Evolutionary conservation across 1,140 invertebrate genomes (phyloP).

Genomic region (Dendrolimus kikuchii): DNA sequence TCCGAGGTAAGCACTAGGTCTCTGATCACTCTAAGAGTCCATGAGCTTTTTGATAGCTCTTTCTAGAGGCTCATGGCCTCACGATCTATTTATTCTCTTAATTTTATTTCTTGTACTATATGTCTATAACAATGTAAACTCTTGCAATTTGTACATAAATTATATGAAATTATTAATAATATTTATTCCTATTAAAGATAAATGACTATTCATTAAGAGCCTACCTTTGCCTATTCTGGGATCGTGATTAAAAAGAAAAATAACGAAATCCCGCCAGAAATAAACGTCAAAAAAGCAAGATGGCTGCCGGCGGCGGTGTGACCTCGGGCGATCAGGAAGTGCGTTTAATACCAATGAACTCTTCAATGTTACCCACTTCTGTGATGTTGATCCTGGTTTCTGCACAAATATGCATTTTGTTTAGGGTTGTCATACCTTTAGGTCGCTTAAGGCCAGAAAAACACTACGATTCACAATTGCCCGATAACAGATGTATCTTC

Average conservation of each 20-base stretch:
- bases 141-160: too few species aligned
- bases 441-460: background rate
- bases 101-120: too few species aligned
- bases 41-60: too few species aligned
- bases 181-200: too few species aligned
- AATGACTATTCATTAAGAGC: too few species aligned
- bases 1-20: too few species aligned
- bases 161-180: too few species aligned
- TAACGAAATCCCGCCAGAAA: slow-evolving; percentile 58
- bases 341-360: slow-evolving; percentile 68
- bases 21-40: too few species aligned
- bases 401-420: slow-evolving; percentile 29
- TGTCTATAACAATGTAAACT: too few species aligned
- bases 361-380: slow-evolving; percentile 64
- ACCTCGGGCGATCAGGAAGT: slow-evolving; percentile 60
- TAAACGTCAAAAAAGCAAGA: slow-evolving; percentile 68
- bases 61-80: too few species aligned
- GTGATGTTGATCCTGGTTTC: slow-evolving; percentile 36
- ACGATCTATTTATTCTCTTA: too few species aligned
- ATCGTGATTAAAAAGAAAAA: slow-evolving; percentile 4
- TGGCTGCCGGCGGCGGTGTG: slow-evolving; percentile 48
- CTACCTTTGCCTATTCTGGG: background rate
- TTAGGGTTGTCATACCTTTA: slow-evolving; percentile 5
- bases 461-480: too few species aligned
- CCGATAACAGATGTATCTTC: slow-evolving; percentile 7